phyloP scores from a whole-genome alignment of 2,797 vertebrate genomes.

The Limnodromus scolopaceus region DNA sequence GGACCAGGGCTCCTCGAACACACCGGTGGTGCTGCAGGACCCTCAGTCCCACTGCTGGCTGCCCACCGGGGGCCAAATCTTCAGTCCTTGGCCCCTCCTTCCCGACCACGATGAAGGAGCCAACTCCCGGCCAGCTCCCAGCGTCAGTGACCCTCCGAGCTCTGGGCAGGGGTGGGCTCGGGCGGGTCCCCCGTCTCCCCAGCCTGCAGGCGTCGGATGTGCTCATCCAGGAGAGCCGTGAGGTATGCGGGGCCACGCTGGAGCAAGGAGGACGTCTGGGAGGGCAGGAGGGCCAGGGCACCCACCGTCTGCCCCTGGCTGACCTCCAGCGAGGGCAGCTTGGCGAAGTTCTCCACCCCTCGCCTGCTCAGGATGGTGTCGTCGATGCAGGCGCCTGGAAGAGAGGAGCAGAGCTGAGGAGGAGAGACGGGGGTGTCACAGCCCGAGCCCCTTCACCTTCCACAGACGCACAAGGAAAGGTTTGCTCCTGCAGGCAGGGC shows the following conservation, averaged over 20 bases:
- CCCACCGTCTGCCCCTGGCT: conserved; percentile 84
- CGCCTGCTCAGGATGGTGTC: conserved; percentile 86
- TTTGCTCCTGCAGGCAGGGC: fast-evolving
- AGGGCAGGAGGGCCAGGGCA: conserved; percentile 79
- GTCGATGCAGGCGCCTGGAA: conserved; percentile 89
- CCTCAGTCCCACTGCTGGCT: fast-evolving
- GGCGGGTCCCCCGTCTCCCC: not conserved
- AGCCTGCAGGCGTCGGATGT: conserved; percentile 77
- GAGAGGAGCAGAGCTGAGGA: not conserved
- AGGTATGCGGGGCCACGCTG: conserved; percentile 81
- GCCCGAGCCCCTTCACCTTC: not conserved
- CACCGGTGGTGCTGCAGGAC: fast-evolving
- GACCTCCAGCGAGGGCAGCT: conserved; percentile 80
- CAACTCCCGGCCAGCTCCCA: fast-evolving
- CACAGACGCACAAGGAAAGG: fast-evolving
- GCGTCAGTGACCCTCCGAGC: not conserved
- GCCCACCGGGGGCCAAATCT: fast-evolving
- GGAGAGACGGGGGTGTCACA: fast-evolving
- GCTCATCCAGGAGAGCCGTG: conserved; percentile 84
- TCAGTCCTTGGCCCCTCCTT: fast-evolving
- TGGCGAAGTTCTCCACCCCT: conserved; percentile 86
- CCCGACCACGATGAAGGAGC: not conserved
- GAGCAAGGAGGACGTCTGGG: conserved; percentile 82
- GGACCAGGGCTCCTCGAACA: fast-evolving
- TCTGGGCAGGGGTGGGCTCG: fast-evolving